Base-by-base conservation (phyloP, 2,113 vertebrate genomes). In the Callocephalon fimbriatum region DNA sequence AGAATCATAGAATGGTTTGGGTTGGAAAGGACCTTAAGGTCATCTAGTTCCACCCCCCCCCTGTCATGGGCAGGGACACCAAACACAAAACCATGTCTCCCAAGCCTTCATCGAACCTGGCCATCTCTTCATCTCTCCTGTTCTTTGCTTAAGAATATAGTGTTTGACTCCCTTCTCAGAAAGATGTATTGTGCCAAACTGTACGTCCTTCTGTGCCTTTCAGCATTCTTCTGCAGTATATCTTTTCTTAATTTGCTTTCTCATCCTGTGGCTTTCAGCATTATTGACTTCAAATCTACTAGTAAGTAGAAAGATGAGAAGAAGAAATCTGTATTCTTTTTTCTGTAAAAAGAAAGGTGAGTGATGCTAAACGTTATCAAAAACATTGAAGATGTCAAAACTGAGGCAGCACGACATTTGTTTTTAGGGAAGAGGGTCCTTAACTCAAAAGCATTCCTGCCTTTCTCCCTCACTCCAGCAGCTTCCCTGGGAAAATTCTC, bases 401-500 rank as follows among this genome's bases (percentile, higher is more conserved):
- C 31, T 23, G 32, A 71, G 63, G 61, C 44, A 77, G 31, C 54
- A 14, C 23, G 63, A 15, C 8, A 12, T 65, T 81, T 83, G 29
- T 59, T 90, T 84, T 78, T 18, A 77, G 27, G 29, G 31, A 91
- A 86, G 32, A 74, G 8, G 2, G 25, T 77, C 29, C 67, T 77
- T 80, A 81, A 80, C 42, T 77, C 42, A 48, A 74, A 93, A 86
- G 21, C 71, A 67, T 92, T 92, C 37, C 47, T 94, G 40, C 65
- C 54, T 78, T 88, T 86, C 37, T 65, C 27, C 50, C 8, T 86
- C 23, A 42, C 26, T 76, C 9, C 47, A 70, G 66, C 0, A 0
- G 3, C 32, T 78, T 94, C 35, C 58, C 53, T 91, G 90, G 88
- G 88, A 97, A 89, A 96, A 91, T 73, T 65, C 45, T 95, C 27